These are phyloP conservation scores for Amphipyra tragopoginis DNA, from an alignment of 2,888 invertebrate species.

Conservation along the genomic window DNA sequence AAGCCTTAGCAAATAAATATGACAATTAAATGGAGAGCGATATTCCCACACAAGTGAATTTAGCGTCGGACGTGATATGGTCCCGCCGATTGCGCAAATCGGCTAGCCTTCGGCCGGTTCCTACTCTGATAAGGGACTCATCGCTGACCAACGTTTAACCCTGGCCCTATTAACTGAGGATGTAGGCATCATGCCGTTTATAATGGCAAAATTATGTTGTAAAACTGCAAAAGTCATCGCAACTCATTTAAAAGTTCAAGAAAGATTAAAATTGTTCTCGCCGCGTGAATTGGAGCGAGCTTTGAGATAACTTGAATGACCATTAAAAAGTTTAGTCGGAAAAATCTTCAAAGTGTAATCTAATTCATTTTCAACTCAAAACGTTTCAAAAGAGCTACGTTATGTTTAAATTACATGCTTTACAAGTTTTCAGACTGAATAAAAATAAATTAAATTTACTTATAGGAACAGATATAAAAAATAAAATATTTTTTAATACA, in stretches of 20 bases:
- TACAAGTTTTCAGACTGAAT: neutral
- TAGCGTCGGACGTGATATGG: constrained; percentile 83
- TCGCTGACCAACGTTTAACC: constrained; percentile 78
- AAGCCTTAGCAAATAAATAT: constrained; percentile 39
- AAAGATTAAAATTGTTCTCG: constrained; percentile 16
- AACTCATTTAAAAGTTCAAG: constrained; percentile 30
- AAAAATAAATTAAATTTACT: constrained; percentile 12
- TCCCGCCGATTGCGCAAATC: constrained; percentile 84
- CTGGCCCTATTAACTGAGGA: constrained; percentile 85
- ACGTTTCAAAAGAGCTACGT: neutral
- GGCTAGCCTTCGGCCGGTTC: constrained; percentile 85
- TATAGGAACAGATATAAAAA: constrained; percentile 14
- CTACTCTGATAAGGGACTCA: constrained; percentile 83
- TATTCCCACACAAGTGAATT: constrained; percentile 81
- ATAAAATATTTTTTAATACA: constrained; percentile 54
- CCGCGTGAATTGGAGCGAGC: constrained; percentile 19
- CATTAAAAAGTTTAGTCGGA: constrained; percentile 10
- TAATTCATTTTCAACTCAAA: constrained; percentile 12
- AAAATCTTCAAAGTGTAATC: constrained; percentile 13
- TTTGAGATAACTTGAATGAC: constrained; percentile 36
- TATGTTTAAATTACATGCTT: constrained; percentile 3
- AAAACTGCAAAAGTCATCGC: constrained; percentile 25
- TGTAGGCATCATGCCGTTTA: constrained; percentile 67
- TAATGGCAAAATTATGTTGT: constrained; percentile 50
- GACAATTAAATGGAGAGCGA: constrained; percentile 63